Evolutionary conservation across 2,888 invertebrate genomes (phyloP), one percentile per base, ranked within the genome.

Genomic region (Mongoloraphidia duomilia): DNA sequence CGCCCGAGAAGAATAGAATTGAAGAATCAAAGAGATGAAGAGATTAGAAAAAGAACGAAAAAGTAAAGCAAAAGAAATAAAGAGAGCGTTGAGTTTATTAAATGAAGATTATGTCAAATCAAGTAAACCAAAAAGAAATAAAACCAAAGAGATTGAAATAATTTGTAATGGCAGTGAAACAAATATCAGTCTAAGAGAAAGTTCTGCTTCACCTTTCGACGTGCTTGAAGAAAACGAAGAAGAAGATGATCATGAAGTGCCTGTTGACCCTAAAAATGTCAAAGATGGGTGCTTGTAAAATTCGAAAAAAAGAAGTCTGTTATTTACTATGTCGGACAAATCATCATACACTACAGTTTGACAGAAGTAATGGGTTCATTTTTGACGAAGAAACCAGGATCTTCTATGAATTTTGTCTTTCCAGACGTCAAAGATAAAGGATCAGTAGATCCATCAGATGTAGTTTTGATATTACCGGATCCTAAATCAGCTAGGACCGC

Each of bases 201-300:
- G 52, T 52, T 51, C 51, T 49, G 47, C 14, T 47, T 52, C 51
- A 42, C 50, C 51, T 42, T 52, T 52, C 39, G 51, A 52, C 46
- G 43, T 39, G 37, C 14, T 17, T 11, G 26, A 36, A 17, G 17
- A 17, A 17, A 17, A 17, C 17, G 17, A 17, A 17, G 17, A 17
- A 17, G 17, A 45, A 33, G 33, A 33, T 34, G 48, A 48, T 45
- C 9, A 41, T 45, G 44, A 48, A 33, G 13, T n/a, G 26, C 48
- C 44, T 8, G 10, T 44, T 26, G 33, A 47, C 47, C 47, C 47
- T 47, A 34, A 47, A 48, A 48, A 48, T 34, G 33, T 48, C n/a
- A 48, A 48, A 14, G 44, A 45, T 12, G 44, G 35, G 48, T 48
- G 48, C 44, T 48, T 26, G 48, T 48, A 45, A 48, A 42, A 45